Conservation (phyloP, 2,888 invertebrate species). For the Lacanobia oleracea region DNA sequence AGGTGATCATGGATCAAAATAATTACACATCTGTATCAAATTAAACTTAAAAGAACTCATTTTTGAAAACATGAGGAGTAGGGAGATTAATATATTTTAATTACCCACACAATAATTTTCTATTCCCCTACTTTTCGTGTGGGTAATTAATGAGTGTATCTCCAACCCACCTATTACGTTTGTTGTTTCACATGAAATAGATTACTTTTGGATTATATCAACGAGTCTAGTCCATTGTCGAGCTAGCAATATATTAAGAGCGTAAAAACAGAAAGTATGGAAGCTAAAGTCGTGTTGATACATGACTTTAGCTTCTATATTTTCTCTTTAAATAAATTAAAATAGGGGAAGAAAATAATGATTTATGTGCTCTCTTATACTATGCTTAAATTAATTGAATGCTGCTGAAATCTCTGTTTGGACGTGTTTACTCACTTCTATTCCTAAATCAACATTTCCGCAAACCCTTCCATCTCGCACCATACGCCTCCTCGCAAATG, state of each 20-base stretch:
- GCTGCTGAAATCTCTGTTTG: too few species aligned
- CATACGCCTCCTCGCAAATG: slow-evolving; percentile 74
- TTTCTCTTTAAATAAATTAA: too few species aligned
- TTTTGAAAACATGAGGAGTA: background rate
- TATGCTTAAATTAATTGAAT: too few species aligned
- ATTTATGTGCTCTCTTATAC: too few species aligned
- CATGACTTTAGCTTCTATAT: too few species aligned
- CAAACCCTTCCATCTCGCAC: slow-evolving; percentile 57
- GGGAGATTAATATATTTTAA: slow-evolving; percentile 12
- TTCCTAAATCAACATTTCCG: background rate
- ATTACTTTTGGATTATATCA: too few species aligned
- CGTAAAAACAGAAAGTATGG: too few species aligned
- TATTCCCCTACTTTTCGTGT: background rate
- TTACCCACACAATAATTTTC: background rate
- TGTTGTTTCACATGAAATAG: background rate
- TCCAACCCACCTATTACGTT: background rate
- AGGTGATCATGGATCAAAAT: background rate
- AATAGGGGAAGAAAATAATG: too few species aligned
- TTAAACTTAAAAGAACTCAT: background rate
- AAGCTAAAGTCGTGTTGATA: background rate
- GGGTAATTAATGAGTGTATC: slow-evolving; percentile 1
- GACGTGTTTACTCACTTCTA: too few species aligned
- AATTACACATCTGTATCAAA: slow-evolving; percentile 23
- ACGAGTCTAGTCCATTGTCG: too few species aligned
- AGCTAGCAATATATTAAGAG: too few species aligned